Conservation (phyloP, 2,113 vertebrate species). For the Anoplopoma fimbria region DNA sequence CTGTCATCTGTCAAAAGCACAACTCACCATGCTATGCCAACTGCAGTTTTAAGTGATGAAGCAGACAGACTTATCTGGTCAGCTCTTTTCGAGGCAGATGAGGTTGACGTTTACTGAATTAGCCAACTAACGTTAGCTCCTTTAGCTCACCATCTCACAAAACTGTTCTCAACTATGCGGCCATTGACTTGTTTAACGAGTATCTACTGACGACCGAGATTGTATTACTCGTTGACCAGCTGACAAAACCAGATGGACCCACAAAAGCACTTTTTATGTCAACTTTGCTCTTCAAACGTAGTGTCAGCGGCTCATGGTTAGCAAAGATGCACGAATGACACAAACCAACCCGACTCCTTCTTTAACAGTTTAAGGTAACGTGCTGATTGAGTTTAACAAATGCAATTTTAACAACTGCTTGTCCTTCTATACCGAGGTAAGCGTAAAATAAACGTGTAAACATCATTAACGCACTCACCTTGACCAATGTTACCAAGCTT, state of each 20-base stretch:
- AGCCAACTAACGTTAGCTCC: background rate
- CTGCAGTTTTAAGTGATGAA: background rate
- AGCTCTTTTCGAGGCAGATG: no score
- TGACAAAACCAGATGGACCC: background rate
- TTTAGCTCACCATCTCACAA: background rate
- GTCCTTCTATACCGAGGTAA: accelerated
- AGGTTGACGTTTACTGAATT: background rate
- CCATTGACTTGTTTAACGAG: background rate
- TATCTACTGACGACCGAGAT: background rate
- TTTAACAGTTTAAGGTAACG: background rate
- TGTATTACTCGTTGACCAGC: background rate
- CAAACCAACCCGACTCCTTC: background rate
- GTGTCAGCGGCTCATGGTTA: conserved; percentile 3
- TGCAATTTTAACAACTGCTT: background rate
- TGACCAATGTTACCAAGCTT: conserved; percentile 80
- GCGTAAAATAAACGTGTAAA: background rate
- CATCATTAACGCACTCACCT: conserved; percentile 73
- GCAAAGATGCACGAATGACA: background rate
- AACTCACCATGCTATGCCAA: background rate
- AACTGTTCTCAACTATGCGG: no score
- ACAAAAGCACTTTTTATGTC: background rate
- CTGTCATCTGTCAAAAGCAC: background rate
- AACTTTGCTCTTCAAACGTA: background rate
- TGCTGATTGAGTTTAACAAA: background rate
- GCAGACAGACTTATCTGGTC: background rate